Base-by-base conservation (phyloP, 2,113 vertebrate genomes). In the Uria lomvia region DNA sequence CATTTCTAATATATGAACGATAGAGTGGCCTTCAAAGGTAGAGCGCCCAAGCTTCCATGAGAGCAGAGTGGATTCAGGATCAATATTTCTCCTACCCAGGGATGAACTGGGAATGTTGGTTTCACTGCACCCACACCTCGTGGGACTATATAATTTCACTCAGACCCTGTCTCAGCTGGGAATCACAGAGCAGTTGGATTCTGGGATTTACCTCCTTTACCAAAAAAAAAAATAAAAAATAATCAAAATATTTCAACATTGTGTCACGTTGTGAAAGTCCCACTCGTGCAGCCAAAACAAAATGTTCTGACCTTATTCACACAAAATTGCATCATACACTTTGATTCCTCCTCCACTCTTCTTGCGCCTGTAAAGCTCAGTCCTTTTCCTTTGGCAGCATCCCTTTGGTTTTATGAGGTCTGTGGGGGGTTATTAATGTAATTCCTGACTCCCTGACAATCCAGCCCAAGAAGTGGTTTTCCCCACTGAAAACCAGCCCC, bases 281-380 rank as follows among this genome's bases (percentile, higher is more conserved):
- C 59, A 62, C 86, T 77, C 36, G 8, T 0, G 15, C 29, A 74
- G 79, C 83, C 94, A 96, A 97, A 97, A 97, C 94, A 96, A 84
- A 97, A 96, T 96, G 95, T 96, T 96, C 96, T 43, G 76, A 91
- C 91, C 89, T 96, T 96, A 34, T 94, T 96, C 93, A 78, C 89
- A 95, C 65, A 89, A 86, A 92, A 90, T 80, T 94, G 59, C 47
- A 3, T 95, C 92, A 86, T 34, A 24, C 77, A 11, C 72, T 96
- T 78, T 91, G 88, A 55, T 93, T 94, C 38, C 82, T 92, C 66
- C 82, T 87, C 60, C 52, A 40, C 53, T 59, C 66, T 68, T 89
- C 76, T 91, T 23, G 85, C 1, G 15, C 56, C 84, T 80, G 62
- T 62, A 77, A 59, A 92, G 15, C 71, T 84, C 81, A 6, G 2